Conservation (phyloP, 2,797 vertebrate species). For the Caiman crocodilus region DNA sequence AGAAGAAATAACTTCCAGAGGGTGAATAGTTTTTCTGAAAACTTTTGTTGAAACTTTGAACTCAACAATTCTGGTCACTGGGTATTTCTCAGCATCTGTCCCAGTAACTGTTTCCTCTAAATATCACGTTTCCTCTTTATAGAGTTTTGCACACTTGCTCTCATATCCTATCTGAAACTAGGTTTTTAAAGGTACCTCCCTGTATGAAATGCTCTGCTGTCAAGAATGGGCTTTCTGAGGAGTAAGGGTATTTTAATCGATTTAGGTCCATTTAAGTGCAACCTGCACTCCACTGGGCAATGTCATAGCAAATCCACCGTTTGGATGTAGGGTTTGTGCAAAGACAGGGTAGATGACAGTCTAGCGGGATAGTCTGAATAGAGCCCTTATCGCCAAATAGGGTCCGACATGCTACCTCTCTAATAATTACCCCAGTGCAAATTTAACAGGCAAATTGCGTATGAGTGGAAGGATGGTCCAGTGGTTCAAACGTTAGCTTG, state of each 20-base stretch:
- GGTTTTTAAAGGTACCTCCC: not conserved
- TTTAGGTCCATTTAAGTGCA: not conserved
- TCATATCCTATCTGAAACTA: not conserved
- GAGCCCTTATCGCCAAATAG: not conserved
- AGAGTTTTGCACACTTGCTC: not conserved
- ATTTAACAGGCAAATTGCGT: not conserved
- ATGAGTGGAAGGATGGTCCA: not conserved
- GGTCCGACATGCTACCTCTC: not conserved
- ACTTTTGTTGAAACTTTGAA: conserved; percentile 28
- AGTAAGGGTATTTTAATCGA: not conserved
- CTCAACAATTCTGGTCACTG: not conserved
- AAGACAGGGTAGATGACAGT: not conserved
- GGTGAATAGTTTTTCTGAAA: not conserved
- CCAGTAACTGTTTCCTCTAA: not conserved
- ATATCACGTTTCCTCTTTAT: conserved; percentile 1
- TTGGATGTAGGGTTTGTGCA: not conserved
- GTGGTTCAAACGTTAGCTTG: not conserved
- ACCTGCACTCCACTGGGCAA: not conserved
- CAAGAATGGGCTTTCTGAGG: not conserved
- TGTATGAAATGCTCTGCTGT: not conserved
- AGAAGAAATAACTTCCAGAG: not conserved
- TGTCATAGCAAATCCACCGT: not conserved
- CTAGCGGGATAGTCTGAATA: not conserved
- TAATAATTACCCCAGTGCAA: not conserved
- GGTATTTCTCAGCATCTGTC: not conserved